Evolutionary conservation across 2,113 vertebrate species (phyloP), one percentile per base, ranked within the genome.

Genomic region (Carassius gibelio): DNA sequence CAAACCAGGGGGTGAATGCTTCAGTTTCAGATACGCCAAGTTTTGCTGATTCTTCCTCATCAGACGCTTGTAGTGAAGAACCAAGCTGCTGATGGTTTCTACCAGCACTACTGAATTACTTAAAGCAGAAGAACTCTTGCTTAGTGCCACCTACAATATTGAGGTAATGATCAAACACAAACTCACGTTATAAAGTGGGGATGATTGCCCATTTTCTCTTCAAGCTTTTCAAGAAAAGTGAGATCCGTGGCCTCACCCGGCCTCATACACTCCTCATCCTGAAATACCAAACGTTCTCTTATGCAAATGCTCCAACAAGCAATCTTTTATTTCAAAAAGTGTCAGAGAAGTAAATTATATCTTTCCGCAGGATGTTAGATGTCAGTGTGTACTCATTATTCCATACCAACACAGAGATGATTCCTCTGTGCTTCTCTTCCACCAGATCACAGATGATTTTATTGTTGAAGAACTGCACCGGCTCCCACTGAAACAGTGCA

Each of bases 371-470:
- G 50, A 15, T 83, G 71, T 75, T 21, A 48, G 4, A 17, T 5
- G 1, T 55, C 26, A 19, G 7, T 68, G 26, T 26, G 26, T 75
- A 23, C 5, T 48, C 2, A 48, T 68, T 19, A 52, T 75, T 57
- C 11, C 36, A 45, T 86, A 99, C 98, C 96, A 99, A 94, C 81
- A 99, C 94, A 68, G 97, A 96, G 87, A 99, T 98, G 81, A 99
- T 98, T 23, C 98, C 98, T 89, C 93, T 96, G 90, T 98, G 95
- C 87, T 95, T 97, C 92, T 99, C 96, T 88, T 99, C 98, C 15
- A 99, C 96, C 85, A 99, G 90, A 85, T 99, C 98, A 50, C 97
- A 99, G 90, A 99, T 99, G 87, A 98, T 97, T 94, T 98, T 99
- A 91, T 99, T 99, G 93, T 99, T 98, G 92, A 99, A 99, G 89